Evolutionary conservation across 2,113 vertebrate species (phyloP).

Genomic region (Clarias batrachus): DNA sequence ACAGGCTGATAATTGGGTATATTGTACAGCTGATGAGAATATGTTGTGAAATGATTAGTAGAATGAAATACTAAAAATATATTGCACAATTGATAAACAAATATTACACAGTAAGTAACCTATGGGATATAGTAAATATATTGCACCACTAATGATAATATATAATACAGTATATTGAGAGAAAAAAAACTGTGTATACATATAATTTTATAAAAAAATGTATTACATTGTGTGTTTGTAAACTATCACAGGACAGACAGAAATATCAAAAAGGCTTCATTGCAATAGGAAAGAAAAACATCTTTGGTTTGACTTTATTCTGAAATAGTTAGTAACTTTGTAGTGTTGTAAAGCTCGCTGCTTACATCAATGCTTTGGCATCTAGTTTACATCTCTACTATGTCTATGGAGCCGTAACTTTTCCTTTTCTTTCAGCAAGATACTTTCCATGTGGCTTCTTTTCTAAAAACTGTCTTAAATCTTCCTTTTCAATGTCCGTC

Average conservation of each 20-base stretch:
- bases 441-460: constrained; percentile 10
- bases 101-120: too few species aligned
- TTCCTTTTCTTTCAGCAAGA: constrained; percentile 10
- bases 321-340: background rate
- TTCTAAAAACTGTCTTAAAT: background rate
- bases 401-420: background rate
- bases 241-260: background rate
- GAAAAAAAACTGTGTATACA: too few species aligned
- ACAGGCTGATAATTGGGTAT: too few species aligned
- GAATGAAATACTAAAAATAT: too few species aligned
- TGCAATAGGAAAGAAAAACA: background rate
- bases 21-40: too few species aligned
- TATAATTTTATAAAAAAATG: background rate
- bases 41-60: too few species aligned
- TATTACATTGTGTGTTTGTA: background rate
- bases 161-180: too few species aligned
- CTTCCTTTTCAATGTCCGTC: background rate
- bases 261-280: background rate
- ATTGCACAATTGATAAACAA: too few species aligned
- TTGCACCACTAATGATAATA: too few species aligned
- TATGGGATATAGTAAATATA: too few species aligned
- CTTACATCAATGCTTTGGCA: too few species aligned
- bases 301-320: background rate
- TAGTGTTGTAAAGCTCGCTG: background rate
- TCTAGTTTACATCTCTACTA: background rate